Percentiles rank a stretch among this genome's conserved stretches.
phyloP scores from a whole-genome alignment of 2,797 vertebrate species.

The Echeneis naucrates region DNA sequence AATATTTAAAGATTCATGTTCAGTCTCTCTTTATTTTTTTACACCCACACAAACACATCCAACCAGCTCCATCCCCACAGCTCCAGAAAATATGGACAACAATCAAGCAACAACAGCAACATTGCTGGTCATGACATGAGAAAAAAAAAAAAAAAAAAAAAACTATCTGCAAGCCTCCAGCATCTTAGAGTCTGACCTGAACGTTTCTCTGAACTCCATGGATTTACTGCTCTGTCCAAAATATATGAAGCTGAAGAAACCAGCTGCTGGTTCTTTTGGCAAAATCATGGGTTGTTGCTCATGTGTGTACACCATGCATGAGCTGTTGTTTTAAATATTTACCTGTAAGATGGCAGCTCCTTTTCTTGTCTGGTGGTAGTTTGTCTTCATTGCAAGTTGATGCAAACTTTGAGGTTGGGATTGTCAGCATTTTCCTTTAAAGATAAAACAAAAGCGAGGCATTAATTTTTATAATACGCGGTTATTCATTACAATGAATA shows the following conservation, averaged over 20 bases:
- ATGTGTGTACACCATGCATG: slow-evolving; percentile 3
- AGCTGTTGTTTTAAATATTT: slow-evolving; percentile 42
- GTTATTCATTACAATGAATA: slow-evolving; percentile 14
- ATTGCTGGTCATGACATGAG: slow-evolving; percentile 8
- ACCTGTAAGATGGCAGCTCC: slow-evolving; percentile 59
- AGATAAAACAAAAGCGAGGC: slow-evolving; percentile 51
- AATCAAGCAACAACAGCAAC: slow-evolving; percentile 26
- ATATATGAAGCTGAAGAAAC: background rate
- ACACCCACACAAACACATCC: slow-evolving; percentile 10
- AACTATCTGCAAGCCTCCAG: slow-evolving; percentile 41
- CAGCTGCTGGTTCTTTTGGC: slow-evolving; percentile 4
- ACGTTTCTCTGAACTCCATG: slow-evolving; percentile 1
- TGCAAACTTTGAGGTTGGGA: slow-evolving; percentile 31
- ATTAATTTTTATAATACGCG: slow-evolving; percentile 24
- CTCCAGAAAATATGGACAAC: slow-evolving; percentile 30
- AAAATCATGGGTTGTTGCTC: slow-evolving; percentile 3
- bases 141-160: too few species aligned
- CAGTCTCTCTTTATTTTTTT: slow-evolving; percentile 7
- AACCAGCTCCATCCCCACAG: slow-evolving; percentile 19
- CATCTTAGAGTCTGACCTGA: slow-evolving; percentile 32
- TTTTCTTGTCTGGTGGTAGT: slow-evolving; percentile 44
- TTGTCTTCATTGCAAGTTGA: slow-evolving; percentile 38
- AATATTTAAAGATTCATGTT: slow-evolving; percentile 30
- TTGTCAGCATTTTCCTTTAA: slow-evolving; percentile 55
- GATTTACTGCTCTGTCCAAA: slow-evolving; percentile 10